These are phyloP conservation scores for Apeira syringaria DNA, from an alignment of 2,888 invertebrate genomes.

Conservation along the genomic window DNA sequence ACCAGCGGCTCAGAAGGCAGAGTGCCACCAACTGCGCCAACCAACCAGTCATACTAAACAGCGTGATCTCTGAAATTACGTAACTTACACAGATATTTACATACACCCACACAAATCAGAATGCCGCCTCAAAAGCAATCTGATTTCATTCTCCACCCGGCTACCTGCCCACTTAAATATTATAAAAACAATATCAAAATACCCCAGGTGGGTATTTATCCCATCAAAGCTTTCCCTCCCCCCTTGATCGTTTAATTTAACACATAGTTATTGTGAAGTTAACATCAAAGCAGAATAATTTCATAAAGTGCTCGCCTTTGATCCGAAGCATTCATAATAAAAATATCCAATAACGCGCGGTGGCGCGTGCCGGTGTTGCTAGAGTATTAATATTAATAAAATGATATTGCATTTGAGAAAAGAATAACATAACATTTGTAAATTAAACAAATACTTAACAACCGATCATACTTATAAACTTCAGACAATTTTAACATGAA, in stretches of 20 bases:
- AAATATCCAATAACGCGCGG: constrained; percentile 63
- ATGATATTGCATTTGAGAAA: neutral
- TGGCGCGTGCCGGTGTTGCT: constrained; percentile 33
- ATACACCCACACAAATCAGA: too few relatives aligned
- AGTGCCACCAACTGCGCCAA: too few relatives aligned
- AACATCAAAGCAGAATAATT: constrained; percentile 64
- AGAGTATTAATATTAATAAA: constrained; percentile 16
- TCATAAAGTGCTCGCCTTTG: constrained; percentile 59
- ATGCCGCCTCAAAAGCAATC: neutral
- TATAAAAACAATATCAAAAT: constrained; percentile 7
- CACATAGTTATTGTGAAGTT: constrained; percentile 54
- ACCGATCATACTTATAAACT: too few relatives aligned
- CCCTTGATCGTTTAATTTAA: constrained; percentile 38
- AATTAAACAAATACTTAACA: too few relatives aligned
- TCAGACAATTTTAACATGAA: too few relatives aligned
- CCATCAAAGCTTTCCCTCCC: neutral
- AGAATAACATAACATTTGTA: too few relatives aligned
- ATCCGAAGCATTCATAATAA: constrained; percentile 48
- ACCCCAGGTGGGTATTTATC: neutral
- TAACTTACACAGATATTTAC: too few relatives aligned
- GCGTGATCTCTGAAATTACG: too few relatives aligned
- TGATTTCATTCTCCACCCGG: neutral
- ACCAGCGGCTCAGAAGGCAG: too few relatives aligned
- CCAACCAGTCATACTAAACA: too few relatives aligned
- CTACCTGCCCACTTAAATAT: neutral